Percentiles rank a stretch among this genome's conserved stretches.
These are phyloP conservation scores for Stenodema calcarata DNA, from an alignment of 2,888 invertebrate genomes.

Conservation along the genomic window DNA sequence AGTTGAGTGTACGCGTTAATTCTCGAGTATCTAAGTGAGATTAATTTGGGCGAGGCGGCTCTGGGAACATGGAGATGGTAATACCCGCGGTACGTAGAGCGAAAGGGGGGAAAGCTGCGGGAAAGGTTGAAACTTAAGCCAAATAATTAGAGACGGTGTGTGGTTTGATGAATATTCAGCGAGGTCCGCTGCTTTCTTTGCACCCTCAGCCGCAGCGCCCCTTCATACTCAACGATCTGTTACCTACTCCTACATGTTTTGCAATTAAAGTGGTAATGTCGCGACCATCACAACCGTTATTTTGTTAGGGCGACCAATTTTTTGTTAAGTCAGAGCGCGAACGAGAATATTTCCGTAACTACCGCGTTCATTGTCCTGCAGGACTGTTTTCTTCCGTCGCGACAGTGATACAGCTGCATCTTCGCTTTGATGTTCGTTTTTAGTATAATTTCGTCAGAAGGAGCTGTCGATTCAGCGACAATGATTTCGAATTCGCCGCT, in stretches of 20 bases:
- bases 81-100: background rate
- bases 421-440: too few species aligned
- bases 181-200: background rate
- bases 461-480: too few species aligned
- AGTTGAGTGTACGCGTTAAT: conserved; percentile 38
- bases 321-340: too few species aligned
- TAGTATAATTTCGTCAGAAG: too few species aligned
- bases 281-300: background rate
- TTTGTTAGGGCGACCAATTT: background rate
- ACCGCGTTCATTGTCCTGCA: too few species aligned
- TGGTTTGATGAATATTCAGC: conserved; percentile 46
- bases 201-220: background rate
- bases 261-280: background rate
- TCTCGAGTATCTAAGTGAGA: conserved; percentile 42
- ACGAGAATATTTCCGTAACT: too few species aligned
- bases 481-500: too few species aligned
- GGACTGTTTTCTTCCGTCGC: too few species aligned
- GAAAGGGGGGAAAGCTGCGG: background rate
- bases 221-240: background rate
- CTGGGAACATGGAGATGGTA: background rate
- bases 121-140: conserved; percentile 30
- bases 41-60: conserved; percentile 36
- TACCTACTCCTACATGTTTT: background rate
- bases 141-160: conserved; percentile 46
- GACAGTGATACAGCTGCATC: too few species aligned